Conservation (phyloP, 2,797 vertebrate species). For the Fratercula arctica region DNA sequence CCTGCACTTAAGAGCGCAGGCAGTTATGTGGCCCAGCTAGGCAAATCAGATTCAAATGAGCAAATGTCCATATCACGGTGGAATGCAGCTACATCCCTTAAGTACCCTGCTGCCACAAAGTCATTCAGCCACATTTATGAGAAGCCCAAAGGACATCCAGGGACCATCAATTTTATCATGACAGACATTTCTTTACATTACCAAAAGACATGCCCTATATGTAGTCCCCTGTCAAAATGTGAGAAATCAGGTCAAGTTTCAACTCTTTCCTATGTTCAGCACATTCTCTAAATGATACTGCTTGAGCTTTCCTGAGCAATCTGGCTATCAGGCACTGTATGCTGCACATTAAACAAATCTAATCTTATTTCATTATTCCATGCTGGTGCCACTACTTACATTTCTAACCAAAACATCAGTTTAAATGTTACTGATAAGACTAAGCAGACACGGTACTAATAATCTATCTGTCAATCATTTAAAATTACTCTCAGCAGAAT, state of each 20-base stretch:
- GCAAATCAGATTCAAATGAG: slow-evolving; percentile 32
- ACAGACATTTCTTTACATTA: slow-evolving; percentile 49
- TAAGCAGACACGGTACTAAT: slow-evolving; percentile 64
- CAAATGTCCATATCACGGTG: neutral
- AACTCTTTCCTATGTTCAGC: slow-evolving; percentile 19
- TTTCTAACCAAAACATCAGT: slow-evolving; percentile 67
- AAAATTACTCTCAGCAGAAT: slow-evolving; percentile 73
- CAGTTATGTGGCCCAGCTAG: neutral
- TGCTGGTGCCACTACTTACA: slow-evolving; percentile 51
- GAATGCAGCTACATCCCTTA: slow-evolving; percentile 13
- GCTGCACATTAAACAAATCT: slow-evolving; percentile 59
- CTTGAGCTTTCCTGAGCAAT: neutral
- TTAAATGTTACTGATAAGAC: slow-evolving; percentile 72
- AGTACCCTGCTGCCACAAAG: neutral
- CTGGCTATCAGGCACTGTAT: slow-evolving; percentile 11
- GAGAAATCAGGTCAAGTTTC: slow-evolving; percentile 51
- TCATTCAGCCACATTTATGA: slow-evolving; percentile 20
- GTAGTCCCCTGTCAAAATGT: slow-evolving; percentile 34
- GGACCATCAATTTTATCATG: slow-evolving; percentile 67
- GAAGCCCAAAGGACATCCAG: slow-evolving; percentile 72
- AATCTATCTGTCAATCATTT: slow-evolving; percentile 74
- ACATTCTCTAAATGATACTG: slow-evolving; percentile 53
- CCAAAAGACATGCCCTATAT: slow-evolving; percentile 46
- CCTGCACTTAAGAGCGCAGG: neutral
- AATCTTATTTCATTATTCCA: slow-evolving; percentile 69